These are phyloP conservation scores for Drosophila kambysellisi DNA, from an alignment of 2,888 invertebrate species.

Conservation along the genomic window DNA sequence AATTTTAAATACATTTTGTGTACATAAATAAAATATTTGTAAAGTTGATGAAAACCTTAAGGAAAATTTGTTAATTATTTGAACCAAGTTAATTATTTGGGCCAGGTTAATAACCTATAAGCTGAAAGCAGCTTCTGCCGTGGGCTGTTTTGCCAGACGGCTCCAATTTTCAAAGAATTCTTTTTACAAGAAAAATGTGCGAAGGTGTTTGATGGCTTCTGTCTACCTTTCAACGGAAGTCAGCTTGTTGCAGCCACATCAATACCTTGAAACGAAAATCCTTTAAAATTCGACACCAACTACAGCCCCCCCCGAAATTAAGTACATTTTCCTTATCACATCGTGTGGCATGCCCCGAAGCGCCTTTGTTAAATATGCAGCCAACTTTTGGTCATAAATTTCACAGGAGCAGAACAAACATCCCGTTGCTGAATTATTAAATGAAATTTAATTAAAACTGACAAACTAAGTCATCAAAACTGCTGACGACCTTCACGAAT, in stretches of 20 bases:
- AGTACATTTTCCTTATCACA: constrained; percentile 25
- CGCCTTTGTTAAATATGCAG: constrained; percentile 60
- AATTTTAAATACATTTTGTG: neutral
- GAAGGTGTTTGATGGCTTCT: neutral
- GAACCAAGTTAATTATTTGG: neutral
- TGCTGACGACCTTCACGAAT: constrained; percentile 45
- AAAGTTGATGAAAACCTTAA: neutral
- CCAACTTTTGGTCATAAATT: constrained; percentile 60
- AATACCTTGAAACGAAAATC: neutral
- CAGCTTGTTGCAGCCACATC: neutral
- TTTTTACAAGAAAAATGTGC: neutral
- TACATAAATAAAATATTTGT: too few species aligned
- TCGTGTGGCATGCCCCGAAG: constrained; percentile 16
- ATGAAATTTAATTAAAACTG: constrained; percentile 76
- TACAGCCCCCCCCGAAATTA: constrained; percentile 1
- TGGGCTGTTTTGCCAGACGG: neutral
- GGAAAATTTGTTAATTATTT: neutral
- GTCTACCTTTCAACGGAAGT: neutral
- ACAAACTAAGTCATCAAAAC: constrained; percentile 55
- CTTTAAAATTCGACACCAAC: constrained; percentile 1
- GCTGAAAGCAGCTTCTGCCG: neutral
- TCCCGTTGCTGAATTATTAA: constrained; percentile 67
- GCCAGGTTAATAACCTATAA: neutral
- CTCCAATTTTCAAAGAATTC: neutral
- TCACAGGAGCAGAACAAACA: constrained; percentile 49